Base-by-base conservation (phyloP, 2,113 vertebrate species). In the Lota lota region DNA sequence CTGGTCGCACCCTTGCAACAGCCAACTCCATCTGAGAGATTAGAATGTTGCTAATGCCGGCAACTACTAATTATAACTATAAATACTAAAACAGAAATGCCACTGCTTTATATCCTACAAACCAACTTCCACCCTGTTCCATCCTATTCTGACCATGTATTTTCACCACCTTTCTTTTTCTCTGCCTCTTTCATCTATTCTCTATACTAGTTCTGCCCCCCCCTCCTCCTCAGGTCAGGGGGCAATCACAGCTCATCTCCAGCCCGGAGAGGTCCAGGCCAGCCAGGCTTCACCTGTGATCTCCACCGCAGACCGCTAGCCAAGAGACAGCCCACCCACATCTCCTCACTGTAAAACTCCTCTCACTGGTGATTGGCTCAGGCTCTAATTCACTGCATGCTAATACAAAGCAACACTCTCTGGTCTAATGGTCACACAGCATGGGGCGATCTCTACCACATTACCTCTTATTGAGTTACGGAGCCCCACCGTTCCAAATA, bases 381-480 rank as follows among this genome's bases (percentile, higher is more conserved):
- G 81, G 77, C 72, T 74, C 75, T 88, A 87, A 89, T 90, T 79
- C 78, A 47, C 78, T 80, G 81, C 85, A 91, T 92, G 83, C 86
- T 92, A 91, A 93, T 90, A 87, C 73, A 79, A 80, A 64, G 85
- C 82, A 91, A 90, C 88, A 80, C 86, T 89, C 83, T 87, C 84
- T 82, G 91, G 88, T 91, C 93, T 93, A 95, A 95, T 92, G 91
- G 90, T 89, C n/a, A 70, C 94, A 91, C 95, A 94, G 95, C 90
- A 73, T 93, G 94, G 92, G 91, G 85, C 90, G 88, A 93, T 95
- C 96, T 94, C 93, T 94, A 95, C 94, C 93, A 91, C 94, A 94
- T 95, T 95, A 92, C 90, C 89, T 92, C 93, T 96, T 93, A 96
- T 95, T 94, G 93, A 95, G 94, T 97, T 96, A 96, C 90, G 87